Evolutionary conservation across 2,888 invertebrate genomes (phyloP), one percentile per base, ranked within the genome.

Genomic region (Eupithecia pulchellata): DNA sequence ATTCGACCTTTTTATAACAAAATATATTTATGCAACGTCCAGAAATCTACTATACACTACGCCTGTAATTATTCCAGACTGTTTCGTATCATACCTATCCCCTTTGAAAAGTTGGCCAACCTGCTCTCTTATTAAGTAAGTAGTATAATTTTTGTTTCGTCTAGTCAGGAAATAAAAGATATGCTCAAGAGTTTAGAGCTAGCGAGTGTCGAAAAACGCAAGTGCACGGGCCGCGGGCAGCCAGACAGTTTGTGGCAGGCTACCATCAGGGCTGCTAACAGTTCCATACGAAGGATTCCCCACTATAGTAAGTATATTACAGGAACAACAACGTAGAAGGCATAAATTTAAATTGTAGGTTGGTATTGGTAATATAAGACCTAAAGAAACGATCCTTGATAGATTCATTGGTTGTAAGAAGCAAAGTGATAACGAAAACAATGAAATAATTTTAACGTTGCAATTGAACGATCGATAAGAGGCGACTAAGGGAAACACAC

Each of bases 221-320:
- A 82, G 55, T 92, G 91, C 74, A 84, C 84, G 0, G 92, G 90
- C 0, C 87, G 93, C 1, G 92, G 92, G 0, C 92, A 90, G 62
- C 79, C 83, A 11, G 82, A 85, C 34, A 77, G 76, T 0, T 84
- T 90, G 20, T 93, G 93, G 93, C 82, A 84, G 52, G 73, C 84
- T 17, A 90, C 88, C 0, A 81, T 91, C 4, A 80, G 77, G 9
- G 79, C 64, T 32, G 90, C 91, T 0, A 83, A 85, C 3, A 81
- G 76, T 30, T 79, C 89, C 3, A 75, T 94, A 52, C 83, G 86
- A 13, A 86, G 82, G 76, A 87, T 92, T 2, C 92, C 93, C 1
- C 88, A 92, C 75, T 90, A 88, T 76, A 92, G 94, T 93, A 82
- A 9, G n/a, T 61, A 25, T 42, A 6, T n/a, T n/a, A n/a, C n/a